Base-by-base conservation (phyloP, 1,140 invertebrate genomes). In the Microplitis mediator region DNA sequence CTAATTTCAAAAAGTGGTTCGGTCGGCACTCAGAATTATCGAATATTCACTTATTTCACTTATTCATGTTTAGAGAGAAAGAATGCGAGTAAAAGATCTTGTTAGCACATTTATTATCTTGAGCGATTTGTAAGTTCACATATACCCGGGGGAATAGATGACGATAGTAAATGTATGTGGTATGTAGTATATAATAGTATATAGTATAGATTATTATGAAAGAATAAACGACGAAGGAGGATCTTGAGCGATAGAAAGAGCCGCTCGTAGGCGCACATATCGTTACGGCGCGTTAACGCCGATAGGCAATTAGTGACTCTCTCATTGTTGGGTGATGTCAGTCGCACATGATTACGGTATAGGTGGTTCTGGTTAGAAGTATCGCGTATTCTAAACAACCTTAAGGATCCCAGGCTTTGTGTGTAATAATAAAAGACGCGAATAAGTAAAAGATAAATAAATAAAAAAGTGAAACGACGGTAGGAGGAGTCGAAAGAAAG, bases 291-390 rank as follows among this genome's bases (percentile, higher is more conserved):
- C 23, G 1, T 58, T 58, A 58, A 58, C 14, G 56, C 56, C 56
- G 56, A 58, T 58, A 58, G 56, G 56, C 56, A 58, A 58, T 58
- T 58, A 58, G 56, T 31, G 56, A 58, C 23, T 58, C 56, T 58
- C 56, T 23, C 23, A 23, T 16, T 58, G 9, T 16, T 58, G 56
- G 4, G 16, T 11, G 56, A 31, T 58, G 56, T 58, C 56, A 58
- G 56, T 58, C 56, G 16, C 52, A 45, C 56, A 58, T 58, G 56
- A 58, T 58, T 58, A 58, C 23, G 56, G 56, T 58, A 16, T 58
- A 9, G 16, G 13, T 14, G 13, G 16, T 13, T n/a, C 6, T 23
- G 16, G 4, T 16, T 58, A 31, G 56, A 9, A 58, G 56, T 9
- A 23, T 58, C 51, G n/a, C 51, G 51, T n/a, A n/a, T 54, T 54